These are phyloP conservation scores for Glaucopsyche alexis DNA, from an alignment of 2,888 invertebrate genomes.

Conservation along the genomic window DNA sequence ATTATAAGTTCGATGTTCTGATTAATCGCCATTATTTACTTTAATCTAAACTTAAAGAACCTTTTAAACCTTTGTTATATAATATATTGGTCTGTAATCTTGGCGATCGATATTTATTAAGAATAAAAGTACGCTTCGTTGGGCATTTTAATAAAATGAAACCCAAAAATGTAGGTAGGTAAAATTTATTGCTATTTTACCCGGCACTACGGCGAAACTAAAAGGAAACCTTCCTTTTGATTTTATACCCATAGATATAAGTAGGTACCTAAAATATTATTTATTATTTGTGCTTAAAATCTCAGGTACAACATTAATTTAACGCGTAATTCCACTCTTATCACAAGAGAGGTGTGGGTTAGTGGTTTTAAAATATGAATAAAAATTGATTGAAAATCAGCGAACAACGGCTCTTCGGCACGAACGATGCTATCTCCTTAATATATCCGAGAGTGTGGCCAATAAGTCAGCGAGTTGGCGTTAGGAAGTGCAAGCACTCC, in stretches of 20 bases:
- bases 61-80: conserved; percentile 46
- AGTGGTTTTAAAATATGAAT: conserved; percentile 18
- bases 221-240: too few relatives aligned
- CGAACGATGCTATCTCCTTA: conserved; percentile 8
- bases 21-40: conserved; percentile 58
- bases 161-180: neutral
- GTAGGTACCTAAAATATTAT: neutral
- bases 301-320: neutral
- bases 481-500: neutral
- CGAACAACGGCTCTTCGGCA: conserved; percentile 19
- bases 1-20: conserved; percentile 62
- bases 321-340: neutral
- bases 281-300: neutral
- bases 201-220: too few relatives aligned
- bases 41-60: conserved; percentile 65
- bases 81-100: conserved; percentile 19
- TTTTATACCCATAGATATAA: neutral
- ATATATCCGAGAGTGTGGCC: neutral
- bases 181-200: neutral
- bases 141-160: neutral
- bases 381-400: conserved; percentile 26
- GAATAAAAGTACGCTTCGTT: neutral
- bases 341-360: neutral
- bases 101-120: neutral
- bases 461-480: neutral